Evolutionary conservation across 2,888 invertebrate genomes (phyloP), one percentile per base, ranked within the genome.

Genomic region (Troides helena): DNA sequence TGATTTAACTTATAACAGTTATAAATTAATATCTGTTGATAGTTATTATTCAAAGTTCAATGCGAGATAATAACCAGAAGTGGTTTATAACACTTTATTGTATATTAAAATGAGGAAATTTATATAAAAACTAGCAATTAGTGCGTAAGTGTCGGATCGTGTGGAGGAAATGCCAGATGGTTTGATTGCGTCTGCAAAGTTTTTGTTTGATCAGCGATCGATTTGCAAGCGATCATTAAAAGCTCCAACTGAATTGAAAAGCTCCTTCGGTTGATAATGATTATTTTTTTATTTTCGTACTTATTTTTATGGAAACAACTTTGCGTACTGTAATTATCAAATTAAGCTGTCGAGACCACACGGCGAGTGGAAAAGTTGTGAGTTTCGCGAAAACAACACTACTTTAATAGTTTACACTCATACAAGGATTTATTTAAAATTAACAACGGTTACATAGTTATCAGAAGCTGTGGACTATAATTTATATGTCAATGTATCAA

Each of bases 331-430:
- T 71, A 64, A 75, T 76, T 74, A 77, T 71, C 72, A 68, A 73
- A 76, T 77, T 77, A 77, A 71, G 72, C 61, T 71, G 76, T 75
- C 76, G 67, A 67, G 71, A 72, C 66, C 66, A 64, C 66, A 69
- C 69, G 63, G 63, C 39, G 23, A 60, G 70, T 53, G 70, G 59
- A 56, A 59, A 66, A 69, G 60, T 63, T 12, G 62, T 39, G 66
- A 58, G 57, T 43, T 65, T 61, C 60, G 5, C 53, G 63, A 65
- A 61, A 69, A 69, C 65, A 53, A 46, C 56, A 61, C 61, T 30
- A 6, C 61, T 59, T 60, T 68, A 36, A 46, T 17, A 63, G 39
- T 64, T 64, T 64, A 60, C 17, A 23, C 30, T 2, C 59, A 62
- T 68, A 17, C 57, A 68, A 63, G 23, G 58, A 53, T 68, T 58